phyloP scores from a whole-genome alignment of 2,888 invertebrate genomes.

The Cheilosia variabilis region DNA sequence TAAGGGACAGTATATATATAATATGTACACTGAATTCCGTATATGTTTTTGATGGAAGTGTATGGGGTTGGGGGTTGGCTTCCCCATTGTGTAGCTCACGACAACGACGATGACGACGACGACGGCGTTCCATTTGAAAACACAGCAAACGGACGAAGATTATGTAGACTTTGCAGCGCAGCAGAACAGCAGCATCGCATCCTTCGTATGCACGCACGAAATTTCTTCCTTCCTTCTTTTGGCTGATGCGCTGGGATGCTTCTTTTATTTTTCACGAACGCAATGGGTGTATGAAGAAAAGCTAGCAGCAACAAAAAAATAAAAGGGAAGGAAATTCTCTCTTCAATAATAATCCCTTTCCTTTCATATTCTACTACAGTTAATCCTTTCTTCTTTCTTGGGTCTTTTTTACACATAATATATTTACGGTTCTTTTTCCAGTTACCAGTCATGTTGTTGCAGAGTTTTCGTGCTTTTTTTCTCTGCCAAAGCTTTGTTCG shows the following conservation, averaged over 20 bases:
- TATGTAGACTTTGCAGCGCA: constrained; percentile 25
- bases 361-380: constrained; percentile 68
- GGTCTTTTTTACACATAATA: constrained; percentile 53
- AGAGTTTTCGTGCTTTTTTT: constrained; percentile 4
- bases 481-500: constrained; percentile 57
- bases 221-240: constrained; percentile 72
- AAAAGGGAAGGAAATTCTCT: constrained; percentile 45
- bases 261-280: constrained; percentile 28
- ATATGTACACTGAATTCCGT: constrained; percentile 3
- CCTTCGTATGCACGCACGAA: constrained; percentile 67
- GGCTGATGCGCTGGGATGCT: constrained; percentile 34
- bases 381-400: constrained; percentile 62
- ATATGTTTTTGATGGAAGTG: constrained; percentile 1
- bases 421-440: constrained; percentile 13
- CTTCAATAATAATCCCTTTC: constrained; percentile 67
- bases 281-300: constrained; percentile 8
- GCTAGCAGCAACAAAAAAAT: background rate
- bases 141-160: constrained; percentile 35
- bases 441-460: constrained; percentile 26
- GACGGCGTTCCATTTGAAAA: constrained; percentile 60
- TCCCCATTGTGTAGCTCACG: constrained; percentile 37
- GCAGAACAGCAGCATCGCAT: constrained; percentile 18
- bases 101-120: constrained; percentile 33
- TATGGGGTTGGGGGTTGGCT: background rate
- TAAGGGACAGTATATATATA: constrained; percentile 21